Conservation (phyloP, 2,888 invertebrate genomes). For the Muscina levida region DNA sequence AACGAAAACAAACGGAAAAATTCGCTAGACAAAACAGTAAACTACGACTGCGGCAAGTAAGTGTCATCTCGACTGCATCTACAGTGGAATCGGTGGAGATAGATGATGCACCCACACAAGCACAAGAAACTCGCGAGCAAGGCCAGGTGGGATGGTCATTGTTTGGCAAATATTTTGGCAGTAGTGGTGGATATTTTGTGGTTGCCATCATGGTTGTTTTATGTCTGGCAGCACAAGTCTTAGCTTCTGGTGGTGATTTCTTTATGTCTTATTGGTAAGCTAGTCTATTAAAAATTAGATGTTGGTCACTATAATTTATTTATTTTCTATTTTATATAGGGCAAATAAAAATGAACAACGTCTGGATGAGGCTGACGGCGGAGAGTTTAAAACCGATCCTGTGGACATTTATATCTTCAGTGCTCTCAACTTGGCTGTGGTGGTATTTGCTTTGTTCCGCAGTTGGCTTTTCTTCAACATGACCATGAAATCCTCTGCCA, state of each 20-base stretch:
- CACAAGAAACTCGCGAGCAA: conserved; percentile 82
- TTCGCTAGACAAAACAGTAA: conserved; percentile 70
- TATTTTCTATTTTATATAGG: conserved; percentile 65
- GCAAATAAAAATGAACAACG: conserved; percentile 74
- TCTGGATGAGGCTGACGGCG: neutral
- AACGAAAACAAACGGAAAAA: conserved; percentile 57
- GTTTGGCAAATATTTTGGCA: conserved; percentile 86
- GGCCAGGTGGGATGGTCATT: conserved; percentile 83
- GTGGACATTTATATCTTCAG: conserved; percentile 81
- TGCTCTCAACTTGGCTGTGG: conserved; percentile 79
- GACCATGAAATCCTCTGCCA: conserved; percentile 87
- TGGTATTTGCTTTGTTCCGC: conserved; percentile 77
- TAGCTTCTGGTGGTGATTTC: conserved; percentile 88
- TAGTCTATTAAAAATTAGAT: neutral
- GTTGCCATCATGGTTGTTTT: conserved; percentile 83
- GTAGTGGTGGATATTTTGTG: conserved; percentile 85
- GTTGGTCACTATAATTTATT: neutral
- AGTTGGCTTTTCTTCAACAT: conserved; percentile 81
- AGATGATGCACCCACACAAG: conserved; percentile 76
- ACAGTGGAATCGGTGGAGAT: conserved; percentile 80
- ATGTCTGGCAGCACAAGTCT: conserved; percentile 84
- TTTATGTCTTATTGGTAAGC: conserved; percentile 88
- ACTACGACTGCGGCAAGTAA: conserved; percentile 75
- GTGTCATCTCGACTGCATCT: conserved; percentile 80
- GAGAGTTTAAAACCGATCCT: conserved; percentile 69